A percentile compares a stretch with the other conserved stretches of the same genome.
Evolutionary conservation across 2,888 invertebrate species (phyloP).

Genomic region (Coenonympha glycerion): DNA sequence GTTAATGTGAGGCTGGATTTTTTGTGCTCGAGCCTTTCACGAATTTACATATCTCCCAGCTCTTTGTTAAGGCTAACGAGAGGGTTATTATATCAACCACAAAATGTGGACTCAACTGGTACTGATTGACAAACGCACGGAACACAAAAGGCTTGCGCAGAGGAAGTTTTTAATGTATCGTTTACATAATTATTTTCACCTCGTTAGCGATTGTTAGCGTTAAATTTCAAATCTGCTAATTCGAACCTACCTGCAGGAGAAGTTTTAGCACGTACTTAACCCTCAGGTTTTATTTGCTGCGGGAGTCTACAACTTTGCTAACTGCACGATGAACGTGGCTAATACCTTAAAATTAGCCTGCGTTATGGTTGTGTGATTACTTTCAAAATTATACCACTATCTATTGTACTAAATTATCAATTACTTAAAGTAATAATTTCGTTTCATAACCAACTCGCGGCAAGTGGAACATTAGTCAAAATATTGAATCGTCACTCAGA

Average conservation of each 20-base stretch:
- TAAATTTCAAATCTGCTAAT: slow-evolving; percentile 47
- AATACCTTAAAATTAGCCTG: too few species aligned
- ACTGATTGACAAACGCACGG: slow-evolving; percentile 63
- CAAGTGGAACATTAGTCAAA: too few species aligned
- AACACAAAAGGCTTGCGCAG: slow-evolving; percentile 51
- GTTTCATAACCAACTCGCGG: too few species aligned
- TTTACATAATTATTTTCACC: slow-evolving; percentile 52
- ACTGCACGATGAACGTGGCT: background rate
- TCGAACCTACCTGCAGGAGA: slow-evolving; percentile 36
- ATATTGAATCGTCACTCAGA: too few species aligned
- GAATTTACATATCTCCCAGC: slow-evolving; percentile 68
- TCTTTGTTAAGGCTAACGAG: slow-evolving; percentile 61
- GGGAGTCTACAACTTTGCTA: background rate
- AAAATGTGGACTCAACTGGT: slow-evolving; percentile 59
- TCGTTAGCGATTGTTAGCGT: slow-evolving; percentile 56
- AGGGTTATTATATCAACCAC: slow-evolving; percentile 71
- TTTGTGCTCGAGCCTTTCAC: slow-evolving; percentile 62
- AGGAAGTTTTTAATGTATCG: slow-evolving; percentile 40
- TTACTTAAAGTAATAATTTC: too few species aligned
- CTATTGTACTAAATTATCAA: too few species aligned
- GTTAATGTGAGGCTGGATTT: slow-evolving; percentile 56
- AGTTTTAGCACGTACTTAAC: slow-evolving; percentile 37
- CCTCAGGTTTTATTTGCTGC: slow-evolving; percentile 1
- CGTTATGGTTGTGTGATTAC: too few species aligned
- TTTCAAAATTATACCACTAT: too few species aligned